Evolutionary conservation across 2,113 vertebrate species (phyloP).

Genomic region (Notechis scutatus): DNA sequence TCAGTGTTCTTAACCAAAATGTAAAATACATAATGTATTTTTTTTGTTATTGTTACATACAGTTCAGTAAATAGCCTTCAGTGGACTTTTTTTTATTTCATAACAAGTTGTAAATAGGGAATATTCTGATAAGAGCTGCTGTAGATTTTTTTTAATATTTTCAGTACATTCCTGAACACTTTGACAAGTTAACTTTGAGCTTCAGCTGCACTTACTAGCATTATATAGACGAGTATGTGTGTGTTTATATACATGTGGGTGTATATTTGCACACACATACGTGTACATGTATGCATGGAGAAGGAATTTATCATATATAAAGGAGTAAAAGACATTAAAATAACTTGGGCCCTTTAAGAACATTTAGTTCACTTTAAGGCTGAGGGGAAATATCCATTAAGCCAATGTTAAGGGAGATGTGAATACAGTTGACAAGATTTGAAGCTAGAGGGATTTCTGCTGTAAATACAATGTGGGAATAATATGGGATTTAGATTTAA

Average conservation of each 20-base stretch:
- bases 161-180: conserved; percentile 58
- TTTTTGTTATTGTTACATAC: conserved; percentile 44
- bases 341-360: background rate
- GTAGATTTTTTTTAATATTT: conserved; percentile 45
- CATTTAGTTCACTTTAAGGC: background rate
- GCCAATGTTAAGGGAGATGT: background rate
- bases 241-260: background rate
- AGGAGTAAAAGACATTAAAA: background rate
- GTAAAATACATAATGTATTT: conserved; percentile 53
- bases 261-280: background rate
- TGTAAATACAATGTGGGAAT: background rate
- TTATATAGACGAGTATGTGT: background rate
- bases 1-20: conserved; percentile 74
- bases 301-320: conserved; percentile 51
- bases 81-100: conserved; percentile 38
- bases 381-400: background rate
- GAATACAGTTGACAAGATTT: background rate
- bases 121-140: conserved; percentile 40
- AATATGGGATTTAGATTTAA: rapidly evolving
- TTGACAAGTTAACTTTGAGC: conserved; percentile 50
- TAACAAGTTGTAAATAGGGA: conserved; percentile 57
- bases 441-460: background rate
- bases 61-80: conserved; percentile 27
- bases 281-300: background rate
- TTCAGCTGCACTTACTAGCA: conserved; percentile 61